Percentiles rank a stretch among this genome's conserved stretches.
phyloP scores from a whole-genome alignment of 2,888 invertebrate species.

The Eueremaeus valkanovi region DNA sequence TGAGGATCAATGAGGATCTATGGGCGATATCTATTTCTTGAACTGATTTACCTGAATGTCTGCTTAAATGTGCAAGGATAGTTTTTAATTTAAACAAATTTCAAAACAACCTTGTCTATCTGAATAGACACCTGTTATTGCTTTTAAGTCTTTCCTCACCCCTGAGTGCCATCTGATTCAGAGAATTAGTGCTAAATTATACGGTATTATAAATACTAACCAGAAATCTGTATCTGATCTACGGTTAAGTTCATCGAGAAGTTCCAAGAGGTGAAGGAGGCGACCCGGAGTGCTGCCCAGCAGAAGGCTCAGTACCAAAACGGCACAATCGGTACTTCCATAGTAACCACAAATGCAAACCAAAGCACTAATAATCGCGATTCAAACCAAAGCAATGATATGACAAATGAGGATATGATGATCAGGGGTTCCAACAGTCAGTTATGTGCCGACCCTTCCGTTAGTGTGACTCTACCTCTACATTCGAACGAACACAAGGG shows the following conservation, averaged over 20 bases:
- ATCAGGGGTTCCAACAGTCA: conserved; percentile 5
- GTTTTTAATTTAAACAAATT: too few species aligned
- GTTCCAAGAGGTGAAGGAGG: conserved; percentile 96
- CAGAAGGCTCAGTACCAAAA: conserved; percentile 45
- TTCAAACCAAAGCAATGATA: conserved; percentile 1
- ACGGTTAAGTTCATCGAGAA: conserved; percentile 85
- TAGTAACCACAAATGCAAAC: conserved; percentile 42
- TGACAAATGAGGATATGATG: neutral
- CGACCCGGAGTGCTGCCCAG: conserved; percentile 61
- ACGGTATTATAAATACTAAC: too few species aligned
- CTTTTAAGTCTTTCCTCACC: too few species aligned
- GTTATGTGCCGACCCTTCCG: conserved; percentile 5
- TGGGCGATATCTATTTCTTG: too few species aligned
- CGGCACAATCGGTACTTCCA: conserved; percentile 34
- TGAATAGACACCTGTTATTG: too few species aligned
- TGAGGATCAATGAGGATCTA: too few species aligned
- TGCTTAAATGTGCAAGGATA: too few species aligned
- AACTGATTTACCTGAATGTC: too few species aligned
- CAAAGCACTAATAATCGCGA: conserved; percentile 40
- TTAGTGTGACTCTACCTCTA: conserved; percentile 26
- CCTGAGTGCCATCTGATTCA: too few species aligned
- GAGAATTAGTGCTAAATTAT: too few species aligned
- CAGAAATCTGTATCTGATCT: too few species aligned
- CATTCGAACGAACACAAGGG: conserved; percentile 26
- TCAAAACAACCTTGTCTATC: too few species aligned